A percentile compares a stretch with the other conserved stretches of the same genome.
Evolutionary conservation across 2,113 vertebrate species (phyloP).

Genomic region (Lamprologus callipterus): DNA sequence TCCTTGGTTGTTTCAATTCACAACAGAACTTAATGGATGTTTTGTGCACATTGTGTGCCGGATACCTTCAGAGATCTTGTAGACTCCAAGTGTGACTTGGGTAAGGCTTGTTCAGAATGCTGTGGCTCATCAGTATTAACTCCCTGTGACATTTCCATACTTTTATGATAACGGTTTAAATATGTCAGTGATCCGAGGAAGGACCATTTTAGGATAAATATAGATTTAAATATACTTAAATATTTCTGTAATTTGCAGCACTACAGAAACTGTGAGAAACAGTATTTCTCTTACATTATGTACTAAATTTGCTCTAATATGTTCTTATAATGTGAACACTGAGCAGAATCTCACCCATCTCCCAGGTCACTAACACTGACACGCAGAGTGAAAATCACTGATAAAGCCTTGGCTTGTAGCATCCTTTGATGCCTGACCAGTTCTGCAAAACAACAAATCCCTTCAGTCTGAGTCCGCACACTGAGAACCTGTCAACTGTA

Average conservation of each 20-base stretch:
- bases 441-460: constrained; percentile 28
- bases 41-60: neutral
- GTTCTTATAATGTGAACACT: neutral
- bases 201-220: neutral
- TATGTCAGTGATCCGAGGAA: neutral
- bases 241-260: neutral
- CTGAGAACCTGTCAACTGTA: neutral
- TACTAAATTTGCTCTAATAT: neutral
- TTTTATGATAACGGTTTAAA: neutral
- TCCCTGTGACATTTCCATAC: neutral
- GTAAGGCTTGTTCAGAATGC: neutral
- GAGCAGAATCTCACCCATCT: neutral
- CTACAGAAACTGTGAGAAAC: neutral
- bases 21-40: neutral
- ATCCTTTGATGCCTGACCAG: constrained; percentile 21
- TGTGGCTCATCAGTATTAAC: neutral
- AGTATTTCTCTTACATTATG: neutral
- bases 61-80: neutral
- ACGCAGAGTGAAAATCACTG: neutral
- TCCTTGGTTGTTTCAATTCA: neutral
- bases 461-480: neutral
- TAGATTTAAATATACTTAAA: neutral
- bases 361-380: neutral
- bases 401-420: constrained; percentile 11
- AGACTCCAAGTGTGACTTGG: neutral